Evolutionary conservation across 2,113 vertebrate genomes (phyloP), one percentile per base, ranked within the genome.

Genomic region (Tylochromis polylepis): DNA sequence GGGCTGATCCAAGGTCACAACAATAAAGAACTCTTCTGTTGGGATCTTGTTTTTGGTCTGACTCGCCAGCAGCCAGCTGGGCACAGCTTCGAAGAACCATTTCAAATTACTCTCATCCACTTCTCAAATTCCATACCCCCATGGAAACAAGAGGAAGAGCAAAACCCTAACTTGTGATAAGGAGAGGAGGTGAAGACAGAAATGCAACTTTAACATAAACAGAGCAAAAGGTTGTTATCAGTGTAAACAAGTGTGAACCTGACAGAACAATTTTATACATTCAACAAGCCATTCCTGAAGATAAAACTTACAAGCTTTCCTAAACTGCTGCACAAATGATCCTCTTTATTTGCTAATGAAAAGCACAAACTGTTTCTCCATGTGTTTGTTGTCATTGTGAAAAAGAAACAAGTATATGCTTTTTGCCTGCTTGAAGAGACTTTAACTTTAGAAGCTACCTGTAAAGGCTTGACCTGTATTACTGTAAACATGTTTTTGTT

Each of bases 11-110:
- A 57, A 82, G 79, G 67, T 72, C 43, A 4, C 1, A 3, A 15
- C 83, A 87, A 94, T 79, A 93, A 91, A 89, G 85, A 86, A 51
- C 15, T 85, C 24, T 18, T 87, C 84, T 93, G 91, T 93, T 81
- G 83, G 86, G 87, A 83, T 24, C 79, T 38, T 4, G 86, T 11
- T 75, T 75, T 75, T 51, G 51, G 70, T 43, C 43, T 20, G 43
- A 16, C 15, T 16, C 16, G 24, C 15, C 24, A 77, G 27, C 70
- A 20, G 85, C 15, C 84, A 77, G 84, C 85, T 84, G 85, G 80
- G 41, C 41, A 83, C 31, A 72, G 85, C 82, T 62, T 58, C 56
- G 49, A 86, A 34, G 6, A 70, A 62, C 77, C 14, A 11, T 82
- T 53, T 20, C 34, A 59, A 79, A 70, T 70, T 51, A 65, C 43